Evolutionary conservation across 2,113 vertebrate species (phyloP).

Genomic region (Campylomormyrus numenius): DNA sequence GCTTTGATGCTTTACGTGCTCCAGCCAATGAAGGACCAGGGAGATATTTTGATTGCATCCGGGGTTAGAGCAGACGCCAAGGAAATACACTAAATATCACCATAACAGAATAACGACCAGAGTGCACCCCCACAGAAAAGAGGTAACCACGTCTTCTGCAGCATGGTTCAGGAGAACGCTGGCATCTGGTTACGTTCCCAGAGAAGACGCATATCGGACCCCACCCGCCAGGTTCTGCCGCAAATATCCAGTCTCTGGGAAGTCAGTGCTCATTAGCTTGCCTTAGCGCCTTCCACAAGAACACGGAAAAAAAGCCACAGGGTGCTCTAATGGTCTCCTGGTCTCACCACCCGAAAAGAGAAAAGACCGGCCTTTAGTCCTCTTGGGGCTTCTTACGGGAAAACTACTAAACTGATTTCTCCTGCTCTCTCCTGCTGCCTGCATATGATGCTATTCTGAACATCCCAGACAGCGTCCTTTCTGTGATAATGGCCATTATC

Average conservation of each 20-base stretch:
- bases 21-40: not conserved
- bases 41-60: not conserved
- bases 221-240: not conserved
- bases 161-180: not conserved
- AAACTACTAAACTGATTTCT: not conserved
- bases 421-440: not conserved
- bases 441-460: not conserved
- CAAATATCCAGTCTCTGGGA: not conserved
- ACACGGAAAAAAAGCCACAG: not conserved
- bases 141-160: not conserved
- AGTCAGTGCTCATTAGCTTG: constrained; percentile 1
- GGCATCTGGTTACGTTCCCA: not conserved
- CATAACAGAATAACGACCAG: not conserved
- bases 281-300: not conserved
- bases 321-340: not conserved
- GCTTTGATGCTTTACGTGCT: not conserved
- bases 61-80: not conserved
- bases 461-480: not conserved
- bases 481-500: not conserved
- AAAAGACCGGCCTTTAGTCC: not conserved
- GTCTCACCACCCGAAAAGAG: not conserved
- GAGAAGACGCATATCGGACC: not conserved
- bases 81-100: not conserved
- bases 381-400: not conserved
- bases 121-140: not conserved